These are phyloP conservation scores for Brachionus plicatilis DNA, from an alignment of 1,140 invertebrate species.

Conservation along the genomic window DNA sequence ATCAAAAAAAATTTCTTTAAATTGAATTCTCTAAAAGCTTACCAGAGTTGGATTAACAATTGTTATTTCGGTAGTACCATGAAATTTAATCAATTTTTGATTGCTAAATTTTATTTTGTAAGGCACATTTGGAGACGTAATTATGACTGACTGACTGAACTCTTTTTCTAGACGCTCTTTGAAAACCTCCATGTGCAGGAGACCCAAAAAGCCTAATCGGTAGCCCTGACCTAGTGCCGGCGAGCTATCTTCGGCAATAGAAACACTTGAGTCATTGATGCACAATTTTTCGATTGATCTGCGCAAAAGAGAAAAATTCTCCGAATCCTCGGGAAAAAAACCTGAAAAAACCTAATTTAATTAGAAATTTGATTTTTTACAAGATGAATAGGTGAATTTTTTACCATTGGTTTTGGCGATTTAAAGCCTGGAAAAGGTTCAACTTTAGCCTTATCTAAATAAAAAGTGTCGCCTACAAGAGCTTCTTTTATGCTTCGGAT, in stretches of 20 bases:
- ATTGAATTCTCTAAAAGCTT: conserved; percentile 39
- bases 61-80: conserved; percentile 64
- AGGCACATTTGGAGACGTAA: conserved; percentile 88
- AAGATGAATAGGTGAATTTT: background rate
- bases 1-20: background rate
- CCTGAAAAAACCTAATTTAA: conserved; percentile 71
- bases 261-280: conserved; percentile 89
- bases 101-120: conserved; percentile 64
- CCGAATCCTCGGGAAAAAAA: conserved; percentile 83
- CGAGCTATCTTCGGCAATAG: conserved; percentile 54
- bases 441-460: conserved; percentile 46
- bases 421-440: conserved; percentile 33
- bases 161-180: conserved; percentile 87
- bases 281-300: conserved; percentile 80
- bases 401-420: conserved; percentile 37
- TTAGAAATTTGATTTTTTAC: background rate
- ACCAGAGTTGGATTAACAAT: conserved; percentile 75
- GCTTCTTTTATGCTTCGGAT: conserved; percentile 73
- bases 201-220: conserved; percentile 65
- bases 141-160: conserved; percentile 75
- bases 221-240: conserved; percentile 85
- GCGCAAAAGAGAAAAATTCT: conserved; percentile 64
- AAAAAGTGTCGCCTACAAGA: conserved; percentile 77
- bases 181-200: conserved; percentile 93
- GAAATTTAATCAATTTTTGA: conserved; percentile 59